Conservation (phyloP, 2,113 vertebrate genomes). For the Haemorhous mexicanus region DNA sequence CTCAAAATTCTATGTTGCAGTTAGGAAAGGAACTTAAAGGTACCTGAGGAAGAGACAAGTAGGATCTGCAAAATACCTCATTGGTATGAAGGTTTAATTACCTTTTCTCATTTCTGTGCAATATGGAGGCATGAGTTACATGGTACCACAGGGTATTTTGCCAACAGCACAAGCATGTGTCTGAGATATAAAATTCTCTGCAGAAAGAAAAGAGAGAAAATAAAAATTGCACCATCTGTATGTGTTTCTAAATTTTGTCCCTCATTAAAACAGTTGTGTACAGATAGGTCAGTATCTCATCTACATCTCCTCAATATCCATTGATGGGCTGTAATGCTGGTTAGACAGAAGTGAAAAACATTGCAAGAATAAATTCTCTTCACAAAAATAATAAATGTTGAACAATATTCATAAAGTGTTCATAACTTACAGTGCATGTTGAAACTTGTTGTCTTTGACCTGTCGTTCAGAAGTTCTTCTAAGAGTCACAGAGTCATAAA, state of each 20-base stretch:
- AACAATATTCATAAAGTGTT: background rate
- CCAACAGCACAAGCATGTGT: background rate
- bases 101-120: background rate
- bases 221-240: background rate
- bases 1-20: background rate
- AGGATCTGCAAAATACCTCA: background rate
- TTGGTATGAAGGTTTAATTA: background rate
- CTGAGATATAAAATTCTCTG: background rate
- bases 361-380: background rate
- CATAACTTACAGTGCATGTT: background rate
- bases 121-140: background rate
- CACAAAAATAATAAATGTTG: background rate
- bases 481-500: background rate
- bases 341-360: background rate
- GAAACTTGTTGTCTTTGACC: background rate
- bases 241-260: background rate
- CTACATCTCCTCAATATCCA: background rate
- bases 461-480: background rate
- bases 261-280: background rate
- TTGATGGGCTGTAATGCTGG: background rate
- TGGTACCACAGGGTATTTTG: background rate
- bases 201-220: background rate
- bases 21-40: background rate
- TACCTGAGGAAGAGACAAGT: background rate
- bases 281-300: background rate